Evolutionary conservation across 2,888 invertebrate genomes (phyloP).

Genomic region (Parascotia fuliginaria): DNA sequence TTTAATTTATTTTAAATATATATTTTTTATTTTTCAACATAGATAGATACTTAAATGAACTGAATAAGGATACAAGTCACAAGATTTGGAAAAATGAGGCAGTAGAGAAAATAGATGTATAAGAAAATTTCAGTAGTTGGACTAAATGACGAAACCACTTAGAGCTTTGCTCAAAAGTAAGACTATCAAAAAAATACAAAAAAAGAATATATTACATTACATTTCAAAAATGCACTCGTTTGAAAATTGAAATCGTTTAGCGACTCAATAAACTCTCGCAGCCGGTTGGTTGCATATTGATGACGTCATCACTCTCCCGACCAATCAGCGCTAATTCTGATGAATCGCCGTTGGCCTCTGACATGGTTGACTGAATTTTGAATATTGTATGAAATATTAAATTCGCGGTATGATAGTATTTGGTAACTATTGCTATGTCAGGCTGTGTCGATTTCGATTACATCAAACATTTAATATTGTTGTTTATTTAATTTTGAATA

Average conservation of each 20-base stretch:
- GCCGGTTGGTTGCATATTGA: conserved; percentile 65
- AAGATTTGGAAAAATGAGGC: too few species aligned
- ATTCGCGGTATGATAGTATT: conserved; percentile 46
- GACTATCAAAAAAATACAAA: too few species aligned
- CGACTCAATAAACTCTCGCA: conserved; percentile 36
- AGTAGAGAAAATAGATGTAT: too few species aligned
- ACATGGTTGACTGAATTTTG: conserved; percentile 56
- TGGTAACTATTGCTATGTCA: conserved; percentile 34
- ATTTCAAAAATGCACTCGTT: conserved; percentile 6
- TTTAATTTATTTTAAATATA: too few species aligned
- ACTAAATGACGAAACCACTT: too few species aligned
- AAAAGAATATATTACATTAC: background rate
- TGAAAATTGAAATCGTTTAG: conserved; percentile 41
- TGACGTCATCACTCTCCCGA: conserved; percentile 74
- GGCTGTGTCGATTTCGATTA: conserved; percentile 21
- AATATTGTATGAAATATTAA: conserved; percentile 59
- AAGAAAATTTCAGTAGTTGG: too few species aligned
- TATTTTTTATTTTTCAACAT: too few species aligned
- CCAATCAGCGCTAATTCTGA: conserved; percentile 78
- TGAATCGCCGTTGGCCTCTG: conserved; percentile 61
- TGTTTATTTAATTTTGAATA: conserved; percentile 19
- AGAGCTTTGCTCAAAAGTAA: too few species aligned
- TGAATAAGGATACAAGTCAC: too few species aligned
- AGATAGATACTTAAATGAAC: too few species aligned
- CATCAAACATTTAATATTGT: conserved; percentile 12